Percentiles rank a stretch among this genome's conserved stretches.
These are phyloP conservation scores for Turdus rufiventris DNA, from an alignment of 2,113 vertebrate species.

Conservation along the genomic window DNA sequence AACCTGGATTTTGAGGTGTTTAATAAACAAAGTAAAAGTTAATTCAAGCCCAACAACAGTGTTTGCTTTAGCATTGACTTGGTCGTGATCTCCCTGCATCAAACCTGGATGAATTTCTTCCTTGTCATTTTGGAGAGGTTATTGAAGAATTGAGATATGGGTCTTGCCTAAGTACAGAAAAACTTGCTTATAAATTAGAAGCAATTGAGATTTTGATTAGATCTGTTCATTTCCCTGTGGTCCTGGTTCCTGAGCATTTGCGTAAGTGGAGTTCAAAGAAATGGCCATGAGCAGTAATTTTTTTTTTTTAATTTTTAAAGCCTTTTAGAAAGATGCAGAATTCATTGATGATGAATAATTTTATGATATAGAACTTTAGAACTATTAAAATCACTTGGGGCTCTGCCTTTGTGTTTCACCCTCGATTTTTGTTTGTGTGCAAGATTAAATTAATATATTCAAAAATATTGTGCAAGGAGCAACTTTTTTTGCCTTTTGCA, in stretches of 20 bases:
- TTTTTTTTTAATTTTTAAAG: not conserved
- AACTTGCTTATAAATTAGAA: constrained; percentile 25
- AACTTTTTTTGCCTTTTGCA: not conserved
- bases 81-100: not conserved
- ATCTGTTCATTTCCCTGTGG: constrained; percentile 20
- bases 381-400: not conserved
- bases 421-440: not conserved
- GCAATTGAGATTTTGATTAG: constrained; percentile 32
- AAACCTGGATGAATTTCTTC: not conserved
- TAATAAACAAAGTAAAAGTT: not conserved
- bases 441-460: not conserved
- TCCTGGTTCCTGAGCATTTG: not conserved
- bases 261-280: constrained; percentile 34
- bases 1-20: not conserved
- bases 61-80: not conserved
- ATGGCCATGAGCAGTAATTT: not conserved
- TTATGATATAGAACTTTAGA: not conserved
- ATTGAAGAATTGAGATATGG: not conserved
- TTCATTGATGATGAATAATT: constrained; percentile 13
- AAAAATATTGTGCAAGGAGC: not conserved
- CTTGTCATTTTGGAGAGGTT: not conserved
- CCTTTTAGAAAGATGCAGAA: not conserved
- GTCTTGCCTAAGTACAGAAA: not conserved
- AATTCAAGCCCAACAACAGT: not conserved
- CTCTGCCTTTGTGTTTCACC: not conserved